A percentile compares a stretch with the other conserved stretches of the same genome.
These are phyloP conservation scores for Anneissia japonica DNA, from an alignment of 35 echinoderm and acorn worm species.

Conservation along the genomic window DNA sequence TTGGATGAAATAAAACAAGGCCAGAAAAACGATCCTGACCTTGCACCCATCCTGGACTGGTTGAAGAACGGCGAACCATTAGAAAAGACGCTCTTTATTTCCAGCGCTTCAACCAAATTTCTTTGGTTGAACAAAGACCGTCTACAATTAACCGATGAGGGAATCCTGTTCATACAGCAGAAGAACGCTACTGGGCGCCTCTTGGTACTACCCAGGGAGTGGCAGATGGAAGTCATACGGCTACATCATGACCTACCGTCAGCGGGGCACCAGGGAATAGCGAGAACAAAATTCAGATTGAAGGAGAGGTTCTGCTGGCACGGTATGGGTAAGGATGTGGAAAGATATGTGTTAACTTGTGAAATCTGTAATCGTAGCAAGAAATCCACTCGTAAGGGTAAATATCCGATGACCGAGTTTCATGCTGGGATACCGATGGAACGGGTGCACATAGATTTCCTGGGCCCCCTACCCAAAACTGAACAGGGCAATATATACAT, in stretches of 20 bases:
- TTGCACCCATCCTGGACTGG: background rate
- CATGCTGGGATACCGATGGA: slow-evolving; percentile 31
- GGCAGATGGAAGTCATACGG: background rate
- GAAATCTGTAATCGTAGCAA: slow-evolving; percentile 35
- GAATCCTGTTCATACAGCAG: slow-evolving; percentile 11
- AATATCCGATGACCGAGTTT: slow-evolving; percentile 15
- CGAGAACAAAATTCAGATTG: background rate
- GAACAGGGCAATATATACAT: slow-evolving; percentile 19
- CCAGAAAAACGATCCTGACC: background rate
- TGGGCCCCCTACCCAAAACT: slow-evolving; percentile 29
- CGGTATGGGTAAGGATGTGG: slow-evolving; percentile 31
- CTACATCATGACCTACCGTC: slow-evolving; percentile 38
- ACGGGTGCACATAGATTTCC: slow-evolving; percentile 32
- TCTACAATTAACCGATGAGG: background rate
- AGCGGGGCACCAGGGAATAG: slow-evolving; percentile 38
- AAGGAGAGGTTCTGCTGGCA: slow-evolving; percentile 38
- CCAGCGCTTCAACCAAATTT: background rate
- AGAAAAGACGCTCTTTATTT: background rate
- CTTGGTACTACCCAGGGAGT: background rate
- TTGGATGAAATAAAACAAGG: background rate
- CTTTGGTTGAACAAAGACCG: slow-evolving; percentile 28
- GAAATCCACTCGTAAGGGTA: slow-evolving; percentile 5
- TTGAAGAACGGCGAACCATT: background rate
- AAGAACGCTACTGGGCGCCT: background rate
- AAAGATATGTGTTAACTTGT: slow-evolving; percentile 4